phyloP scores from a whole-genome alignment of 2,888 invertebrate species.

The Elegia similella region DNA sequence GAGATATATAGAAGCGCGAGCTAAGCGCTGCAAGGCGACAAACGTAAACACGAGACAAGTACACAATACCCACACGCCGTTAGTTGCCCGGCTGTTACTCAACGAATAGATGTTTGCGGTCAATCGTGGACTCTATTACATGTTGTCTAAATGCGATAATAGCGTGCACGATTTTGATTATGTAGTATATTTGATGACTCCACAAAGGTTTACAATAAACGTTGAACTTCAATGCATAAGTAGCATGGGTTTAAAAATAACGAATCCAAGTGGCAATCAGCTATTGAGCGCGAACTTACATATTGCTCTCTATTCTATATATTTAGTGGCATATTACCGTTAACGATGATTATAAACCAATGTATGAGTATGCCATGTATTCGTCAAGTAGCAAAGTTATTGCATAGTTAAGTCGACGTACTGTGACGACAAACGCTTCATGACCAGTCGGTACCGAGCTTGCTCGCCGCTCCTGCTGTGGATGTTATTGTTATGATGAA shows the following conservation, averaged over 20 bases:
- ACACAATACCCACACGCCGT: conserved; percentile 65
- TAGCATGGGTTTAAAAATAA: neutral
- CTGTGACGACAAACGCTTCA: conserved; percentile 72
- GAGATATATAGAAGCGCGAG: conserved; percentile 43
- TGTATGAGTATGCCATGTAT: conserved; percentile 30
- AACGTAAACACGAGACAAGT: conserved; percentile 52
- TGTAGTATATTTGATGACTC: neutral
- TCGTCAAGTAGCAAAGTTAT: conserved; percentile 34
- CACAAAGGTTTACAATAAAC: neutral
- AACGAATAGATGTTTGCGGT: conserved; percentile 42
- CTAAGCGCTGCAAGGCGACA: conserved; percentile 62
- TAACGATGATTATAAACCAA: conserved; percentile 5
- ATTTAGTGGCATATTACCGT: neutral
- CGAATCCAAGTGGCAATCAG: no score
- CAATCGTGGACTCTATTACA: conserved; percentile 11
- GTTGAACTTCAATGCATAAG: neutral
- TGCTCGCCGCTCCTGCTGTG: conserved; percentile 68
- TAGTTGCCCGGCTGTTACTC: conserved; percentile 42
- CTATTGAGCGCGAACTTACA: no score
- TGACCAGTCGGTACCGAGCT: conserved; percentile 61
- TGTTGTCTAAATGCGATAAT: conserved; percentile 2
- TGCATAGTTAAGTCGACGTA: conserved; percentile 67
- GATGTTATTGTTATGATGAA: conserved; percentile 42
- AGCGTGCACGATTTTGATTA: conserved; percentile 4
- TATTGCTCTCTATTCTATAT: no score